Evolutionary conservation across 2,113 vertebrate species (phyloP).

Genomic region (Taurulus bubalis): DNA sequence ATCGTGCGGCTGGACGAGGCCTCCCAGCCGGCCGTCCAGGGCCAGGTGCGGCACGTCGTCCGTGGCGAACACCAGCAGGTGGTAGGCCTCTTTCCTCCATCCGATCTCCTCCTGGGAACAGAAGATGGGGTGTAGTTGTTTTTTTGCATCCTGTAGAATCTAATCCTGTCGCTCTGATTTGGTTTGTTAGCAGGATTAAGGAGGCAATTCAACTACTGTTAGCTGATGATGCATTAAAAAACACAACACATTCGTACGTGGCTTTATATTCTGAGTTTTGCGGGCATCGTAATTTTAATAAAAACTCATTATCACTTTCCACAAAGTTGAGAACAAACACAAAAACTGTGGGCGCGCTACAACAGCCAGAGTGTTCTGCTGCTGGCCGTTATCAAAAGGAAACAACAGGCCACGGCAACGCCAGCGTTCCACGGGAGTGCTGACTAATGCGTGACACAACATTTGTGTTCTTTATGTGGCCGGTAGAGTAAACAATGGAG

Average conservation of each 20-base stretch:
- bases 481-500: not conserved
- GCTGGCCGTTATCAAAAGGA: conserved; percentile 44
- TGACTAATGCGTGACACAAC: conserved; percentile 41
- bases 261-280: not conserved
- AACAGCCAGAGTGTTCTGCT: conserved; percentile 37
- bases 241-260: not conserved
- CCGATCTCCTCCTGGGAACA: conserved; percentile 89
- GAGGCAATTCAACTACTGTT: not conserved
- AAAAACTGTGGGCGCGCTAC: too few species aligned
- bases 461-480: not conserved
- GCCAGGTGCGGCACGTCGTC: conserved; percentile 97
- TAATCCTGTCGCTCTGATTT: not conserved
- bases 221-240: not conserved
- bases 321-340: not conserved
- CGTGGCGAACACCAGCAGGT: conserved; percentile 94
- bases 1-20: conserved; percentile 94
- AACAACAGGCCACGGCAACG: too few species aligned
- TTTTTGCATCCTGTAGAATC: not conserved
- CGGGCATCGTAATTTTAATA: not conserved
- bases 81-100: conserved; percentile 96
- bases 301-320: not conserved
- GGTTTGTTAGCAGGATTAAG: not conserved
- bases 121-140: too few species aligned
- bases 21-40: conserved; percentile 93
- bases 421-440: not conserved